Conservation (phyloP, 2,888 invertebrate species). For the Agrotis exclamationis region DNA sequence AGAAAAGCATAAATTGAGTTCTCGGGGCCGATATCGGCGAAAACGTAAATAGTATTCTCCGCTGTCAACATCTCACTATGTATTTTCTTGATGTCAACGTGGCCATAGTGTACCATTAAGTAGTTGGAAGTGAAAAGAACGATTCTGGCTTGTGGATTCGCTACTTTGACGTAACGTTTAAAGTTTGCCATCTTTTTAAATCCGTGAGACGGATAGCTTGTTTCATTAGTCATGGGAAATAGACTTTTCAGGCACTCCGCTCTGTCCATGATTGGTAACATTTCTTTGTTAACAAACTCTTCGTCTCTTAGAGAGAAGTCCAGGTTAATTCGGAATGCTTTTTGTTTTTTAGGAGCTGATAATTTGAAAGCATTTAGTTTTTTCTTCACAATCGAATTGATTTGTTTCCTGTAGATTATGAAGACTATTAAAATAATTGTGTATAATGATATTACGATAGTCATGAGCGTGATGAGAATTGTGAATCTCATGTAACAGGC, state of each 20-base stretch:
- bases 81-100: conserved; percentile 86
- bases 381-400: conserved; percentile 71
- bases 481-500: conserved; percentile 76
- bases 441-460: conserved; percentile 68
- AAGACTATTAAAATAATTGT: conserved; percentile 70
- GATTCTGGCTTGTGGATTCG: conserved; percentile 69
- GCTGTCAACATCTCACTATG: conserved; percentile 83
- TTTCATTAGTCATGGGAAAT: conserved; percentile 66
- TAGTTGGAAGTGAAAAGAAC: conserved; percentile 86
- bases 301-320: conserved; percentile 80
- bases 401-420: conserved; percentile 72
- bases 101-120: conserved; percentile 82
- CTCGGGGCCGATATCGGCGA: conserved; percentile 83
- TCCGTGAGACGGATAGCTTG: conserved; percentile 65
- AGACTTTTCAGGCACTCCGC: conserved; percentile 71
- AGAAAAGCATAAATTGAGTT: conserved; percentile 87
- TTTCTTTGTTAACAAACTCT: conserved; percentile 81
- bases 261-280: conserved; percentile 79
- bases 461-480: conserved; percentile 71
- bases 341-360: conserved; percentile 39
- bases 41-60: conserved; percentile 82
- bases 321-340: conserved; percentile 70
- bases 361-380: conserved; percentile 61
- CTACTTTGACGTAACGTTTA: conserved; percentile 69
- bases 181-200: conserved; percentile 70